Evolutionary conservation across 1,140 invertebrate genomes (phyloP).

Genomic region (Papilio polytes): DNA sequence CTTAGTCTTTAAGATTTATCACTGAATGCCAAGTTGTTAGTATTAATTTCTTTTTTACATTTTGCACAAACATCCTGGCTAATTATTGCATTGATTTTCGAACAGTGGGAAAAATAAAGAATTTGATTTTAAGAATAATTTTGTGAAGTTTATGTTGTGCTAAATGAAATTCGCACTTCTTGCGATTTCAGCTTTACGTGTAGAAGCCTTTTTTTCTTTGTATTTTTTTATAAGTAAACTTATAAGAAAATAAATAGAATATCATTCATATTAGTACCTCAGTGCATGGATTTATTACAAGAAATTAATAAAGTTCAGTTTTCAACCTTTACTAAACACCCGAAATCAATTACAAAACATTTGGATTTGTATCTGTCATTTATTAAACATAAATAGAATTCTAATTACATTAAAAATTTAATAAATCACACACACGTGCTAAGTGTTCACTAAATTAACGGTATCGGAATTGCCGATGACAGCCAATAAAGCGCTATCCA

Average conservation of each 20-base stretch:
- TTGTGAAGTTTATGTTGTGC: background rate
- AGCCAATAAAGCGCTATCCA: slow-evolving; percentile 42
- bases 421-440: slow-evolving; percentile 24
- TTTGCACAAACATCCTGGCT: background rate
- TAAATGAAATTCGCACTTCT: background rate
- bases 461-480: slow-evolving; percentile 42
- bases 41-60: slow-evolving; percentile 21
- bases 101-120: background rate
- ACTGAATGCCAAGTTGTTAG: slow-evolving; percentile 52
- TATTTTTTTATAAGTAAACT: too few species aligned
- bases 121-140: background rate
- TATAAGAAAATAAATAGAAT: too few species aligned
- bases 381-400: background rate
- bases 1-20: slow-evolving; percentile 60
- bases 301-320: too few species aligned
- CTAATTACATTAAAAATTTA: background rate
- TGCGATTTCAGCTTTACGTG: too few species aligned
- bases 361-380: background rate
- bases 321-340: background rate
- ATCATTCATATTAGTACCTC: too few species aligned
- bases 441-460: slow-evolving; percentile 52
- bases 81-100: background rate
- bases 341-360: background rate
- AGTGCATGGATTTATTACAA: too few species aligned
- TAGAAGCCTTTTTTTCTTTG: too few species aligned